Percentiles rank a stretch among this genome's conserved stretches.
Conservation (phyloP, 2,113 vertebrate genomes). For the Cromileptes altivelis region DNA sequence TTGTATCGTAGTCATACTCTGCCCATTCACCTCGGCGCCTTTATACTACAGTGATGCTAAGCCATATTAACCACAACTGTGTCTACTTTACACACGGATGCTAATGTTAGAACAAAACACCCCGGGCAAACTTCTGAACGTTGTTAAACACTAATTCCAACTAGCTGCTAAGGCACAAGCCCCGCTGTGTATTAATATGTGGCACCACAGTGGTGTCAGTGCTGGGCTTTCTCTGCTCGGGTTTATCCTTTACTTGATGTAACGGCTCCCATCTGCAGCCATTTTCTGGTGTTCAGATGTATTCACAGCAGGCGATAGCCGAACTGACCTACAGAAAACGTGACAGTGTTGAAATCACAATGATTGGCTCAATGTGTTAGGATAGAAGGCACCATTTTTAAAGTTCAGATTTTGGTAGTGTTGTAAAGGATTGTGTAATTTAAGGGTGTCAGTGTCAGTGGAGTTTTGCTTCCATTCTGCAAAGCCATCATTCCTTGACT, state of each 20-base stretch:
- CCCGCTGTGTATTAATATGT: slow-evolving; percentile 39
- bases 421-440: not conserved
- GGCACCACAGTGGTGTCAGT: slow-evolving; percentile 14
- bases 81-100: slow-evolving; percentile 45
- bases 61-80: slow-evolving; percentile 19
- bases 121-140: slow-evolving; percentile 22
- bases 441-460: not conserved
- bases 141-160: slow-evolving; percentile 41
- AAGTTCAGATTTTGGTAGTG: not conserved
- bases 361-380: not conserved
- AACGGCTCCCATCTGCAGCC: slow-evolving; percentile 19
- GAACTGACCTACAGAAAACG: slow-evolving; percentile 9
- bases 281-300: slow-evolving; percentile 24
- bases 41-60: slow-evolving; percentile 6
- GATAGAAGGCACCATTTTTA: not conserved
- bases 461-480: not conserved
- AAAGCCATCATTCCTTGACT: not conserved
- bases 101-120: slow-evolving; percentile 55
- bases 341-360: not conserved
- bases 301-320: slow-evolving; percentile 14
- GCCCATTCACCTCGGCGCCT: slow-evolving; percentile 39
- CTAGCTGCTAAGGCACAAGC: slow-evolving; percentile 26
- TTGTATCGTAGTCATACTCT: slow-evolving; percentile 13
- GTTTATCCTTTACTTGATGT: slow-evolving; percentile 24
- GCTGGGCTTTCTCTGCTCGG: not conserved